A percentile compares a stretch with the other conserved stretches of the same genome.
phyloP scores from a whole-genome alignment of 1,140 invertebrate genomes.

The Drosophila mauritiana region DNA sequence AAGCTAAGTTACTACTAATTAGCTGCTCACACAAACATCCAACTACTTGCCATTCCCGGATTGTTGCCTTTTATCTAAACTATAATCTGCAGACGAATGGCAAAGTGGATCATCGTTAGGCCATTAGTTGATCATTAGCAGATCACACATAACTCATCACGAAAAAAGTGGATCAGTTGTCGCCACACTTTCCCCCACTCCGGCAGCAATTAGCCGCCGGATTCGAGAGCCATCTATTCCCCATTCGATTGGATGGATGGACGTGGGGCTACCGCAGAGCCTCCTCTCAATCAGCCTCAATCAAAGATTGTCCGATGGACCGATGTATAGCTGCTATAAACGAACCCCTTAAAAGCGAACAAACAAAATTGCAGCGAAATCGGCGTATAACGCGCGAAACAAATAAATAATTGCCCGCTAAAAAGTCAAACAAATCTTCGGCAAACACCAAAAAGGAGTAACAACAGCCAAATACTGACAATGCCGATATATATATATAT shows the following conservation, averaged over 20 bases:
- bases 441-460: slow-evolving; percentile 75
- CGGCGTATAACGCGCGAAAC: slow-evolving; percentile 47
- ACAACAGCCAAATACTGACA: slow-evolving; percentile 58
- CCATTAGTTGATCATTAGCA: slow-evolving; percentile 50
- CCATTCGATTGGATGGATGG: slow-evolving; percentile 13
- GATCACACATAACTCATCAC: slow-evolving; percentile 36
- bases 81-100: slow-evolving; percentile 27
- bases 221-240: slow-evolving; percentile 41
- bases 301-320: slow-evolving; percentile 33
- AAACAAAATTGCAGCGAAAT: slow-evolving; percentile 77
- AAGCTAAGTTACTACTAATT: neutral
- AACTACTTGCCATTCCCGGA: slow-evolving; percentile 14
- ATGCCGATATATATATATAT: slow-evolving; percentile 42
- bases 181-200: slow-evolving; percentile 44
- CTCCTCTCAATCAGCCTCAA: slow-evolving; percentile 37
- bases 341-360: slow-evolving; percentile 60
- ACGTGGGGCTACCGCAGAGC: slow-evolving; percentile 5
- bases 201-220: slow-evolving; percentile 39
- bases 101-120: slow-evolving; percentile 27
- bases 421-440: slow-evolving; percentile 69
- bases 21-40: neutral
- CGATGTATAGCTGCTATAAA: slow-evolving; percentile 3
- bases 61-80: slow-evolving; percentile 18
- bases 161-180: slow-evolving; percentile 46
- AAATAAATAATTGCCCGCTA: slow-evolving; percentile 75